Evolutionary conservation across 2,888 invertebrate genomes (phyloP).

Genomic region (Pterobdella sp.): DNA sequence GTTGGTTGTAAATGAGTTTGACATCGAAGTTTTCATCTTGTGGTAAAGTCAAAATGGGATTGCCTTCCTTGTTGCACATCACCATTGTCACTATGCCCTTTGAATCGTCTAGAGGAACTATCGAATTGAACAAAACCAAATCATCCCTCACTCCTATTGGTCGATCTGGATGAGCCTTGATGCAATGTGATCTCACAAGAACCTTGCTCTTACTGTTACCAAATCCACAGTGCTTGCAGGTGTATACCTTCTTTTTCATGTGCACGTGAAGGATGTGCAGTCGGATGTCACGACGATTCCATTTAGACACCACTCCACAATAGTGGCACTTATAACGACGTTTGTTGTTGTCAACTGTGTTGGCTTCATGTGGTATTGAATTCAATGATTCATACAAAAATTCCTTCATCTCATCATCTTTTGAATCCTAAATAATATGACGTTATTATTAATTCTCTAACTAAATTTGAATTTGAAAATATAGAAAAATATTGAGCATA

Average conservation of each 20-base stretch:
- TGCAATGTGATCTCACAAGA: slow-evolving; percentile 28
- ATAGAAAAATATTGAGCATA: too few species aligned
- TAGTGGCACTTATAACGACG: slow-evolving; percentile 32
- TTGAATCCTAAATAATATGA: too few species aligned
- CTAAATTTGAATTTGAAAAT: too few species aligned
- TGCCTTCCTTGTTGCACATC: slow-evolving; percentile 23
- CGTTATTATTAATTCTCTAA: too few species aligned
- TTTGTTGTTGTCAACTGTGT: not conserved
- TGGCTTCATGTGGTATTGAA: not conserved
- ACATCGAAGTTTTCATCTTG: slow-evolving; percentile 15
- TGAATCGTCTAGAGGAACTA: slow-evolving; percentile 31
- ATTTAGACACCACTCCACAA: slow-evolving; percentile 32
- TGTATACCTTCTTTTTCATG: slow-evolving; percentile 32
- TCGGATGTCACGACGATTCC: slow-evolving; percentile 32
- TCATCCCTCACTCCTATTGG: slow-evolving; percentile 31
- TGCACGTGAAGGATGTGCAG: slow-evolving; percentile 33
- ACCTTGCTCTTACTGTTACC: slow-evolving; percentile 34
- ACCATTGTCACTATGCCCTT: slow-evolving; percentile 30
- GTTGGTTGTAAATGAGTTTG: slow-evolving; percentile 8
- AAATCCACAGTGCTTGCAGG: slow-evolving; percentile 33
- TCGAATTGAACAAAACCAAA: slow-evolving; percentile 29
- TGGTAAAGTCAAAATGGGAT: slow-evolving; percentile 25
- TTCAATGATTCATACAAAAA: not conserved
- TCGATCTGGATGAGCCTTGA: slow-evolving; percentile 27
- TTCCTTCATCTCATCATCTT: slow-evolving; percentile 2